Conservation (phyloP, 2,888 invertebrate species). For the Silvanus unidentatus region DNA sequence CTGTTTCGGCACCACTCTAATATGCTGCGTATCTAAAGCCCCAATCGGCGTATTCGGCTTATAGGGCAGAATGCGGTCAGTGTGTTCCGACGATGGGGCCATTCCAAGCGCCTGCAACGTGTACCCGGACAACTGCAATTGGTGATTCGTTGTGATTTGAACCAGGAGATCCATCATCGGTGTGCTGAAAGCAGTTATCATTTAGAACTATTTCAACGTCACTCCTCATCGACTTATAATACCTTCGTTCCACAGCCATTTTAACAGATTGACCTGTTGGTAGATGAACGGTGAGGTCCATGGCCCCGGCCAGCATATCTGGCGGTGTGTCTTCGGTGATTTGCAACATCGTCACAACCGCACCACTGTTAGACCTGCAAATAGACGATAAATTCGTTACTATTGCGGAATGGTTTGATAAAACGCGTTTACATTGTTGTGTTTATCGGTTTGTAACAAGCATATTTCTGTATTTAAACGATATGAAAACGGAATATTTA, state of each 20-base stretch:
- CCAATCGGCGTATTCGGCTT: constrained; percentile 71
- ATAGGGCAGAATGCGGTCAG: constrained; percentile 57
- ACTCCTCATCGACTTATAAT: constrained; percentile 11
- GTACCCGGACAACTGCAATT: constrained; percentile 61
- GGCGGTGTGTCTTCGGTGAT: constrained; percentile 65
- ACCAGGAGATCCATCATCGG: constrained; percentile 75
- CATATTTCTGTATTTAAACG: not conserved
- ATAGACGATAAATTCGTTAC: no score
- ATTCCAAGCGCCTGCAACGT: constrained; percentile 58
- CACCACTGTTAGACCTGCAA: constrained; percentile 28
- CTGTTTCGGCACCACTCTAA: constrained; percentile 41
- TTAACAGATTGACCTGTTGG: constrained; percentile 51
- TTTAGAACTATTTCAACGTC: not conserved
- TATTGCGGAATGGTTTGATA: no score
- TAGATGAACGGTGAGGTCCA: constrained; percentile 61
- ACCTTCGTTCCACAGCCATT: constrained; percentile 56
- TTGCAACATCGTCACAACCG: constrained; percentile 44
- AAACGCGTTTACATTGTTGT: no score
- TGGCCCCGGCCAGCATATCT: constrained; percentile 63
- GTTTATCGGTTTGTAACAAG: no score
- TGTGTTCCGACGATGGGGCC: constrained; percentile 44
- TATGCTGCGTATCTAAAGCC: constrained; percentile 49
- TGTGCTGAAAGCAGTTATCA: constrained; percentile 51
- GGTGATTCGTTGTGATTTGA: constrained; percentile 62
- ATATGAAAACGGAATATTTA: not conserved